These are phyloP conservation scores for Penaeus indicus DNA, from an alignment of 1,140 invertebrate species.

Conservation along the genomic window DNA sequence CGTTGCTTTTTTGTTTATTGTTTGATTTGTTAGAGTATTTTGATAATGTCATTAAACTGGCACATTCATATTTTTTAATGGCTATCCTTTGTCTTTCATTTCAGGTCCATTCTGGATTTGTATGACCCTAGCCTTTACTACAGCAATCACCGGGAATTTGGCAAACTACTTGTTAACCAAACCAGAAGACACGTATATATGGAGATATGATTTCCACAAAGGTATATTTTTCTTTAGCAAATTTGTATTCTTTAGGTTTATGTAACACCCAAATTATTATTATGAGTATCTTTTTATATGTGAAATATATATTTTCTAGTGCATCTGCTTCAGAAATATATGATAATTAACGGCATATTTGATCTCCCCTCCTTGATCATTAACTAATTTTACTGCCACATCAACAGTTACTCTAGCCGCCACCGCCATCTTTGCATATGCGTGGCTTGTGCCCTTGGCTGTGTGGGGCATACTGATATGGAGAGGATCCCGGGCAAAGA, in stretches of 20 bases:
- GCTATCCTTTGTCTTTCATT: constrained; percentile 51
- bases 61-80: too few relatives aligned
- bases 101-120: constrained; percentile 95
- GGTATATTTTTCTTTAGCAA: constrained; percentile 67
- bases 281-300: constrained; percentile 1
- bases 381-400: neutral
- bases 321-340: neutral
- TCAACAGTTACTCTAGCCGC: constrained; percentile 86
- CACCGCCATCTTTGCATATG: constrained; percentile 90
- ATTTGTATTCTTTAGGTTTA: neutral
- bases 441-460: constrained; percentile 85
- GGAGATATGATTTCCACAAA: constrained; percentile 94
- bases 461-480: constrained; percentile 91
- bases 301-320: constrained; percentile 3
- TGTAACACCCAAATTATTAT: constrained; percentile 34
- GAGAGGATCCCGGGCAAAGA: constrained; percentile 76
- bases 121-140: constrained; percentile 91
- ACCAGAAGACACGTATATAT: constrained; percentile 76
- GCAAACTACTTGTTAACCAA: constrained; percentile 87
- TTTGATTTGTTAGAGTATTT: neutral
- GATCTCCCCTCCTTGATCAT: neutral
- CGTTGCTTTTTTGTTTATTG: neutral
- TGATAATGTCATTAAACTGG: too few relatives aligned
- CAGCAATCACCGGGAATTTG: constrained; percentile 94
- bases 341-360: neutral